Percentiles rank a stretch among this genome's conserved stretches.
phyloP scores from a whole-genome alignment of 1,140 invertebrate species.

The Polyergus mexicanus region DNA sequence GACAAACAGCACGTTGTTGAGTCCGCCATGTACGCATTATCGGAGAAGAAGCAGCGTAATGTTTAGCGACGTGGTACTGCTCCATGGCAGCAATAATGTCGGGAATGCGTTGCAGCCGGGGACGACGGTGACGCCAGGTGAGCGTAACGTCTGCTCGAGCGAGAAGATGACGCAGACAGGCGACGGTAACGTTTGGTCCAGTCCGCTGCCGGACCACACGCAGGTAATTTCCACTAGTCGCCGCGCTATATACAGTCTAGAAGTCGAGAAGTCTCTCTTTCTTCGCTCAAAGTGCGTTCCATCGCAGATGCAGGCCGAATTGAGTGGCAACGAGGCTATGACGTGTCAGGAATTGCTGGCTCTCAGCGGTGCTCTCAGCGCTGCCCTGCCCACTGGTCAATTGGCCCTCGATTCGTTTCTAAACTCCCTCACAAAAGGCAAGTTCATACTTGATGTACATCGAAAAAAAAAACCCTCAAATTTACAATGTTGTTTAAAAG shows the following conservation, averaged over 20 bases:
- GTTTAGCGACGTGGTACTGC: conserved; percentile 94
- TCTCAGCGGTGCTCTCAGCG: conserved; percentile 95
- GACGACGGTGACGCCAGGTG: conserved; percentile 82
- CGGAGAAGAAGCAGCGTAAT: conserved; percentile 93
- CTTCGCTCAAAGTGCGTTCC: conserved; percentile 8
- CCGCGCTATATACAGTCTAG: neutral
- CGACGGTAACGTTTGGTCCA: conserved; percentile 90
- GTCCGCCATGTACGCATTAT: conserved; percentile 88
- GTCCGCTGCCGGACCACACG: conserved; percentile 80
- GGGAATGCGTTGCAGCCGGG: conserved; percentile 80
- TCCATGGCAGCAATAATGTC: conserved; percentile 88
- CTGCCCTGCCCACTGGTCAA: conserved; percentile 95
- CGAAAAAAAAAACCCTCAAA: no score
- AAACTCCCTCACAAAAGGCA: conserved; percentile 92
- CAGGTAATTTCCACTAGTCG: conserved; percentile 75
- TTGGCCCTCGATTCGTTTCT: conserved; percentile 93
- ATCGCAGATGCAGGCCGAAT: conserved; percentile 84
- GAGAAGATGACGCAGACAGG: conserved; percentile 96
- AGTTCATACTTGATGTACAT: conserved; percentile 51
- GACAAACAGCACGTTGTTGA: conserved; percentile 87
- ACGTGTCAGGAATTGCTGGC: conserved; percentile 97
- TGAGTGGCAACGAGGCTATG: conserved; percentile 89
- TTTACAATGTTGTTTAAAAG: no score
- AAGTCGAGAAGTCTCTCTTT: neutral
- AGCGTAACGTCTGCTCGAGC: conserved; percentile 92